phyloP scores from a whole-genome alignment of 2,888 invertebrate genomes.

The Hypselothyrea guttata region DNA sequence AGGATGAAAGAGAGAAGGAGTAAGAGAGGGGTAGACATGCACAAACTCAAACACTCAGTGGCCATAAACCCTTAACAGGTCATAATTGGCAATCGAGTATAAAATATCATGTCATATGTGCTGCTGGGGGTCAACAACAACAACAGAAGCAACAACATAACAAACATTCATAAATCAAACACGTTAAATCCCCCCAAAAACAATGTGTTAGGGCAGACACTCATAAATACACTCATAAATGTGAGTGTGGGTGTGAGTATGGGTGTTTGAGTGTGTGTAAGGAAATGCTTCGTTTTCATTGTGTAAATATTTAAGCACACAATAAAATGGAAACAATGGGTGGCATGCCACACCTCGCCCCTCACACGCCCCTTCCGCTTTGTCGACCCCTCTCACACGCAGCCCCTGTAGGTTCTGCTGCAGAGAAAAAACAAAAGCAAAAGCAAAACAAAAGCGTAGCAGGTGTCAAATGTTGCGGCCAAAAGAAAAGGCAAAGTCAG shows the following conservation, averaged over 20 bases:
- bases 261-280: slow-evolving; percentile 24
- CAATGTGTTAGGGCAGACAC: slow-evolving; percentile 31
- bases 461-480: slow-evolving; percentile 71
- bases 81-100: slow-evolving; percentile 70
- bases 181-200: slow-evolving; percentile 50
- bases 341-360: slow-evolving; percentile 30
- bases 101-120: slow-evolving; percentile 64
- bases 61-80: slow-evolving; percentile 63
- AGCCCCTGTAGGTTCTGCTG: background rate
- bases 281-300: slow-evolving; percentile 65
- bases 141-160: slow-evolving; percentile 23
- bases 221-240: slow-evolving; percentile 30
- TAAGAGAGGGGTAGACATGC: background rate
- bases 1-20: no score
- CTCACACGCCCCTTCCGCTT: background rate
- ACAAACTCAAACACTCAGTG: slow-evolving; percentile 24
- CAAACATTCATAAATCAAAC: slow-evolving; percentile 59
- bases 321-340: slow-evolving; percentile 63
- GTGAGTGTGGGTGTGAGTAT: slow-evolving; percentile 4
- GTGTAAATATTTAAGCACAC: slow-evolving; percentile 74
- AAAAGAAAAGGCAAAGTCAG: slow-evolving; percentile 66
- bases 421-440: background rate
- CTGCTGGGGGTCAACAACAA: slow-evolving; percentile 38
- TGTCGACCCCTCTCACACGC: no score
- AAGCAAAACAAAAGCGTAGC: slow-evolving; percentile 51